Evolutionary conservation across 2,797 vertebrate genomes (phyloP), one percentile per base, ranked within the genome.

Genomic region (Clarias laeviceps): DNA sequence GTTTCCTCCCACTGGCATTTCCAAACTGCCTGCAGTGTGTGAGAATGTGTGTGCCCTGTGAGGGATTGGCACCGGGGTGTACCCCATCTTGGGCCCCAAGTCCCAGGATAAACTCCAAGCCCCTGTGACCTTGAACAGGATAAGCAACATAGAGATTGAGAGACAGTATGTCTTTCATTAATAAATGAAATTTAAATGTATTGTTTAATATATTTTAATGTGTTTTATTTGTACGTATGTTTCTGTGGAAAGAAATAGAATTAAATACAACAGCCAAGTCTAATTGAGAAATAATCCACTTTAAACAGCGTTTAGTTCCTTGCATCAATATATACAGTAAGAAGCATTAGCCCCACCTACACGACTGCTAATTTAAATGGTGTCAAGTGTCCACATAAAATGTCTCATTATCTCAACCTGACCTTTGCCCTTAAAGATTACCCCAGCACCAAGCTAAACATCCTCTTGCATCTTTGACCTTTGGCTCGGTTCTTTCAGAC

Each of bases 381-480:
- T 27, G 27, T 62, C 24, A 54, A 50, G 59, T 85, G 78, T 56
- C 84, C 40, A 85, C 14, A 40, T 65, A 27, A 72, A 15, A 66
- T 24, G 24, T 29, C 5, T 64, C 14, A 40, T 61, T 73, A 54
- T 84, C 65, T 82, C 65, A 27, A 14, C 66, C 50, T 72, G 83
- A 78, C 73, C 64, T 82, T 84, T 88, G 82, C 80, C 78, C 70
- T 64, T 61, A 62, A 27, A 32, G 56, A 56, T 89, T 59, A 37
- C 56, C 57, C 20, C 18, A 57, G 74, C 68, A 40, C 54, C 45
- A 83, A 50, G 37, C 69, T 9, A 24, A 57, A 70, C 65, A 56
- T 68, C 59, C 66, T 83, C 29, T 68, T 59, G 59, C 65, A 78
- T 45, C 50, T 57, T 57, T 87, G 74, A 81, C 66, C 83, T 12